Evolutionary conservation across 2,797 vertebrate species (phyloP), one percentile per base, ranked within the genome.

Genomic region (Amblyraja radiata): DNA sequence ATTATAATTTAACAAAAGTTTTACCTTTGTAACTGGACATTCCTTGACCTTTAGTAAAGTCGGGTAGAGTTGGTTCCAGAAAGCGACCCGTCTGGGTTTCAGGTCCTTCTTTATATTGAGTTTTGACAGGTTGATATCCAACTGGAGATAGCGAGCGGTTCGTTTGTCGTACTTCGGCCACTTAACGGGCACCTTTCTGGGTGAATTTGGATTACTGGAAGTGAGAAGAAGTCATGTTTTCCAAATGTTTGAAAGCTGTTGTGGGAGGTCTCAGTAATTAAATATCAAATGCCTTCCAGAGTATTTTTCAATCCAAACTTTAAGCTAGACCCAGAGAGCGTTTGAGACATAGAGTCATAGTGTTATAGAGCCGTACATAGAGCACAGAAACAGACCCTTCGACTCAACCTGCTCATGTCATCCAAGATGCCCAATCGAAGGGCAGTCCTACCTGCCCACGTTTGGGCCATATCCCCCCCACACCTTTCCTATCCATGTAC

Each of bases 41-140:
- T 91, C 36, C 39, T 91, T 46, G 58, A 92, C 23, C 21, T 92
- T 76, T 39, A 36, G 46, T 28, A 92, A n/a, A 5, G 11, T 92
- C n/a, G 36, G 39, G 39, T 76, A 54, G 39, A 54, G 39, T 21
- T 76, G 90, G 39, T 54, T 92, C 71, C 58, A 92, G 90, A 92
- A 92, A 76, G 39, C 54, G 14, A 76, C 71, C 71, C n/a, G 36
- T 18, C 73, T 25, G 11, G 71, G 68, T 39, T 91, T 92, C 90
- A 92, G 90, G 6, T 76, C 39, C 58, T 76, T 58, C 39, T 46
- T 92, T 92, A 76, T 28, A n/a, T 92, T 76, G 23, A n/a, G 39
- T 58, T 76, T 92, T 73, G 71, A 92, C 90, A 92, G 39, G 13
- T 46, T 74, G 90, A 92, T n/a, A 0, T 92, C 90, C 90, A 92